Percentiles rank a stretch among this genome's conserved stretches.
These are phyloP conservation scores for Centropus unirufus DNA, from an alignment of 2,113 vertebrate species.

Conservation along the genomic window DNA sequence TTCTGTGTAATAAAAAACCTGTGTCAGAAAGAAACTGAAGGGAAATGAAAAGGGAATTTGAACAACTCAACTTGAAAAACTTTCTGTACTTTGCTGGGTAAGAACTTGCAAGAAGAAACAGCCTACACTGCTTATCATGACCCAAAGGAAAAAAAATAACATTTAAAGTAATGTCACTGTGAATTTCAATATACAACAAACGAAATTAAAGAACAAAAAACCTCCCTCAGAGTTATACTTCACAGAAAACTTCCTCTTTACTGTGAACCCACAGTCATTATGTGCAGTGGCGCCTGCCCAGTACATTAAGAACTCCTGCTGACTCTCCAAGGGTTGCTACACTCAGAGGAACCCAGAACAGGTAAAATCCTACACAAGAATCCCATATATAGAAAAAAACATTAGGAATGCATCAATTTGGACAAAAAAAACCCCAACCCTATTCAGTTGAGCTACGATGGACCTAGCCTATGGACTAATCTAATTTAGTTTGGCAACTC, in stretches of 20 bases:
- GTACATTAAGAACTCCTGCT: not conserved
- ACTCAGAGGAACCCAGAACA: not conserved
- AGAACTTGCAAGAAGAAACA: not conserved
- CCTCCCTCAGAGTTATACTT: not conserved
- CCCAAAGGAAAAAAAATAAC: not conserved
- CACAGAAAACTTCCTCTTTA: not conserved
- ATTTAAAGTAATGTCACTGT: not conserved
- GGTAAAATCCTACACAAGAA: not conserved
- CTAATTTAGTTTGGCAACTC: not conserved
- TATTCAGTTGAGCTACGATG: not conserved
- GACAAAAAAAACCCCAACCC: not conserved
- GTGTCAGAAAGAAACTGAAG: not conserved
- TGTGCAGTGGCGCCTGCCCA: rapidly evolving
- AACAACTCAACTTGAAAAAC: not conserved
- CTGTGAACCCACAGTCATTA: not conserved
- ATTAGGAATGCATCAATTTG: not conserved
- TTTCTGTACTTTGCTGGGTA: not conserved
- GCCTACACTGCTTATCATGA: not conserved
- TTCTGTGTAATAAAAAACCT: not conserved
- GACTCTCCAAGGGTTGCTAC: not conserved
- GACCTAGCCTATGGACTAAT: not conserved
- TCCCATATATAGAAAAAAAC: not conserved
- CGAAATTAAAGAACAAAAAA: not conserved
- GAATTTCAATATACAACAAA: not conserved
- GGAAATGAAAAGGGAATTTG: not conserved